Conservation (phyloP, 2,797 vertebrate species). For the Catostomus latipinnis region DNA sequence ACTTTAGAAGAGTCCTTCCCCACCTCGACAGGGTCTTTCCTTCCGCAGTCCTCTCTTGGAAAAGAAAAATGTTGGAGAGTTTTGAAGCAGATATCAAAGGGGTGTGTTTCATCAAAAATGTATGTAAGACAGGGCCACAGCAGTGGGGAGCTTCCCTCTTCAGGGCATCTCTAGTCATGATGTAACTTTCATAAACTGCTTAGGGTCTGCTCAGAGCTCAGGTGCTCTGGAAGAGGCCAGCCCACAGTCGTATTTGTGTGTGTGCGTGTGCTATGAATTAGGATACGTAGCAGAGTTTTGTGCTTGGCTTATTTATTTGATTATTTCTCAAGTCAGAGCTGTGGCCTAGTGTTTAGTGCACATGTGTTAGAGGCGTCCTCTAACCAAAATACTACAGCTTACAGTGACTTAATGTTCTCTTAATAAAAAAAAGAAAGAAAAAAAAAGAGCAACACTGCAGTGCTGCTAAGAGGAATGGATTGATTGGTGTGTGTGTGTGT, state of each 20-base stretch:
- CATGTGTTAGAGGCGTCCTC: background rate
- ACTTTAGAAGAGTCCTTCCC: background rate
- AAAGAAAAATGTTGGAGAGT: constrained; percentile 10
- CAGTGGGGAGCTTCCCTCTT: constrained; percentile 36
- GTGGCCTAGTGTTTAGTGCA: background rate
- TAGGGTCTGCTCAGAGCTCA: constrained; percentile 44
- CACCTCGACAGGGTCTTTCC: constrained; percentile 17
- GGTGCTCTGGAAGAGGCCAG: constrained; percentile 48
- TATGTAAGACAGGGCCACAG: constrained; percentile 9
- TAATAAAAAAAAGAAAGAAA: background rate
- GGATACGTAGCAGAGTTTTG: constrained; percentile 26
- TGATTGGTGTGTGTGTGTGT: constrained; percentile 8
- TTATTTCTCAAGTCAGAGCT: background rate
- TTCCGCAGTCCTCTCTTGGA: constrained; percentile 13
- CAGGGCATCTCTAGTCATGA: constrained; percentile 52
- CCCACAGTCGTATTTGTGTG: background rate
- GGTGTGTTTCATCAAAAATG: constrained; percentile 9
- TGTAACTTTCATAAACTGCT: constrained; percentile 65
- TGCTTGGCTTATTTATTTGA: background rate
- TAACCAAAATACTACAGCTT: constrained; percentile 33
- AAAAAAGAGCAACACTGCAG: constrained; percentile 12
- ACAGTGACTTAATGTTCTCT: constrained; percentile 51
- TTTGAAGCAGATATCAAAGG: constrained; percentile 45
- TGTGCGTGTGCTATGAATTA: constrained; percentile 24
- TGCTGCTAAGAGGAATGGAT: background rate